Evolutionary conservation across 2,797 vertebrate genomes (phyloP), one percentile per base, ranked within the genome.

Genomic region (Rachycentron canadum): DNA sequence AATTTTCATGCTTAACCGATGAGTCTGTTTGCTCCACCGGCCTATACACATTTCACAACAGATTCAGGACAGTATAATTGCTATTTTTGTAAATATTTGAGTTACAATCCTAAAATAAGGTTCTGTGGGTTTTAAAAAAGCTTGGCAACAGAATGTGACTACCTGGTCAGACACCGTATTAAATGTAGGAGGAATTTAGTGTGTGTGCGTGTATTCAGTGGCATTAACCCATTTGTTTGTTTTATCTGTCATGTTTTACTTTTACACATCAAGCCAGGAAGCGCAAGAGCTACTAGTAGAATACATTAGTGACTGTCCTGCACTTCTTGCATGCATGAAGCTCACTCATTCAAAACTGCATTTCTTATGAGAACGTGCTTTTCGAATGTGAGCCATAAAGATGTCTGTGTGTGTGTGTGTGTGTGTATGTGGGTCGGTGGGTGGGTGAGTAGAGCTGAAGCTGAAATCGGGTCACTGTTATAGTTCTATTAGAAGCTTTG

Each of bases 391-490:
- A 86, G 81, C 40, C 79, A 78, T 79, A 50, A 58, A 76, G 83
- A 75, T 58, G 63, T 47, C n/a, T 67, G 36, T 45, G 76, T 69
- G 57, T 76, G 74, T 58, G 58, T 76, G 59, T 63, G 1, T n/a
- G 13, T 52, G 21, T 5, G 47, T 23, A 13, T 26, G 50, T 53
- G 45, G 55, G 76, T 68, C 45, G 32, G 50, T 74, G 78, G 32
- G 50, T 45, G 61, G 53, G 41, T 38, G 69, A 55, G 23, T 17
- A 7, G 55, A 75, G 47, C 55, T 6, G 5, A 69, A 47, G 78
- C 78, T 79, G 74, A 79, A 93, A 89, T 81, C 88, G 90, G 92
- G 92, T 90, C 91, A 92, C 69, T 86, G 76, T 88, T 86, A 79
- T 67, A 81, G 64, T 85, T 78, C 73, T 84, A 72, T 86, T 81